Evolutionary conservation across 2,113 vertebrate genomes (phyloP).

Genomic region (Aspiorhynchus laticeps): DNA sequence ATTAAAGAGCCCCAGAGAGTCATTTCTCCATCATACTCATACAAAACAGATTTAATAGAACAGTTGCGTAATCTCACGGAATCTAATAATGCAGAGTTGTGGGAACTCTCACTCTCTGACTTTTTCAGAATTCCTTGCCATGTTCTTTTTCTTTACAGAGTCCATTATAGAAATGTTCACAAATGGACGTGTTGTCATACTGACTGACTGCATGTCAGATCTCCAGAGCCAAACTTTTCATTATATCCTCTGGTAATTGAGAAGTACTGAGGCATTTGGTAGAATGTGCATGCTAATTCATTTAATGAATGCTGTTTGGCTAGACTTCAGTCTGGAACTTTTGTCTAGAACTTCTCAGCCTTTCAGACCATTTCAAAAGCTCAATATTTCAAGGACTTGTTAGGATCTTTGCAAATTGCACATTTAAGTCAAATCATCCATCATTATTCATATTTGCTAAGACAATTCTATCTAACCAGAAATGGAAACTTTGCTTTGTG

Average conservation of each 20-base stretch:
- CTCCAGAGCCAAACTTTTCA: background rate
- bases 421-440: background rate
- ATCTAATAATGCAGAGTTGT: constrained; percentile 27
- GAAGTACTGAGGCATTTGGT: constrained; percentile 6
- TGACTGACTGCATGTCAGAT: constrained; percentile 28
- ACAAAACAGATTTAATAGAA: constrained; percentile 38
- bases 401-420: background rate
- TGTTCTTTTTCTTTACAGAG: background rate
- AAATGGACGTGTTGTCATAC: background rate
- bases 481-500: background rate
- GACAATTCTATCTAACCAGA: background rate
- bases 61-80: constrained; percentile 4
- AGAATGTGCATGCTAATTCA: constrained; percentile 6
- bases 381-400: background rate
- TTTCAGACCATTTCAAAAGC: constrained; percentile 8
- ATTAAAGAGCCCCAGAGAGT: constrained; percentile 21
- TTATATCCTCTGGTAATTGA: constrained; percentile 31
- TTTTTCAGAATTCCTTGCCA: background rate
- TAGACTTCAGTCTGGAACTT: constrained; percentile 12
- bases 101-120: background rate
- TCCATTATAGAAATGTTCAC: constrained; percentile 1
- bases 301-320: constrained; percentile 40
- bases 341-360: background rate
- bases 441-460: background rate
- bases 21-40: constrained; percentile 41